These are phyloP conservation scores for Macrostomum cliftonense DNA, from an alignment of 2,888 invertebrate species.

Conservation along the genomic window DNA sequence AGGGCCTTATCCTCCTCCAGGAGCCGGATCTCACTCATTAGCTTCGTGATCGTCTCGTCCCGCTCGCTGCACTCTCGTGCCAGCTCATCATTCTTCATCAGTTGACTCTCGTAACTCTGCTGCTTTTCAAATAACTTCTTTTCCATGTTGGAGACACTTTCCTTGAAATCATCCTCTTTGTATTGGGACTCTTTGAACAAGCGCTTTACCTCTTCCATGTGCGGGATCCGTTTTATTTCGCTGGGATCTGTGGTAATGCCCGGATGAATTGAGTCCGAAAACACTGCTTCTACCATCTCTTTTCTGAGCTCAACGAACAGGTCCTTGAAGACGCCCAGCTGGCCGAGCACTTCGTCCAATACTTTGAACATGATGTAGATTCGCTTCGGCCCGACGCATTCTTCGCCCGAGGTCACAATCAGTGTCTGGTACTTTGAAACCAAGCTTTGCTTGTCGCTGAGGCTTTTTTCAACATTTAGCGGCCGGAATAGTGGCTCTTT, in stretches of 20 bases:
- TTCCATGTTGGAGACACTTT: neutral
- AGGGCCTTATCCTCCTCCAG: too few species aligned
- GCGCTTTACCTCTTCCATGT: too few species aligned
- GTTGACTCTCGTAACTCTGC: too few species aligned
- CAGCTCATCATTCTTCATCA: too few species aligned
- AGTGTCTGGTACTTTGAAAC: too few species aligned
- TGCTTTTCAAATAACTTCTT: neutral
- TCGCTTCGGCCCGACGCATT: constrained; percentile 13
- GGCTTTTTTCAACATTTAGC: too few species aligned
- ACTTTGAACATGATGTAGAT: constrained; percentile 24
- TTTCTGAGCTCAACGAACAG: constrained; percentile 22
- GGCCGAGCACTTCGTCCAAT: constrained; percentile 24
- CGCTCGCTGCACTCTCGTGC: too few species aligned
- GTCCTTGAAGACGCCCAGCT: constrained; percentile 24
- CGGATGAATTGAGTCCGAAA: neutral
- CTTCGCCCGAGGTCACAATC: neutral
- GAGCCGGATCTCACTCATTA: too few species aligned
- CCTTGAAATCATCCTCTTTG: neutral
- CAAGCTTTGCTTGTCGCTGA: too few species aligned
- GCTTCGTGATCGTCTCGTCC: too few species aligned
- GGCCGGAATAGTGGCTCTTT: too few species aligned
- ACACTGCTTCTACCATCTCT: constrained; percentile 23
- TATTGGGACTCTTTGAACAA: neutral
- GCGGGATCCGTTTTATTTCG: too few species aligned
- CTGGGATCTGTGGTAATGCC: neutral